phyloP scores from a whole-genome alignment of 2,113 vertebrate genomes.

The Reinhardtius hippoglossoides region DNA sequence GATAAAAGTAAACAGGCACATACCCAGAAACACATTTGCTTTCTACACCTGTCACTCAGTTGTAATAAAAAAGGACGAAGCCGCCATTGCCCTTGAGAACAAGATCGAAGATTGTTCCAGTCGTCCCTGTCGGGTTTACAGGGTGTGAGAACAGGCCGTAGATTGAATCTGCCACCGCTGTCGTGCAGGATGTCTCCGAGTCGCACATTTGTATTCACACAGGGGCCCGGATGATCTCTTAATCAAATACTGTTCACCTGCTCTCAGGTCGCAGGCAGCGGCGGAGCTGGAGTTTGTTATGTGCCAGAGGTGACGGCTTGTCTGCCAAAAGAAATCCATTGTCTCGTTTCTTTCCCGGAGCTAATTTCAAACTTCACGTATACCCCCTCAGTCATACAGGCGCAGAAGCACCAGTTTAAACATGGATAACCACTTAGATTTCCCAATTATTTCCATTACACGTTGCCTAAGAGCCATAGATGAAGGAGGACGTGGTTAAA shows the following conservation, averaged over 20 bases:
- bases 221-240: slow-evolving; percentile 65
- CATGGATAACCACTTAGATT: background rate
- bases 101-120: slow-evolving; percentile 53
- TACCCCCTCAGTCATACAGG: background rate
- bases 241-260: slow-evolving; percentile 70
- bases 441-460: background rate
- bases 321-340: slow-evolving; percentile 46
- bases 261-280: slow-evolving; percentile 32
- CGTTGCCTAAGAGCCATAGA: background rate
- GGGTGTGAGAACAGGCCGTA: slow-evolving; percentile 26
- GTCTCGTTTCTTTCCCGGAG: background rate
- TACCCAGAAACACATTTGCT: background rate
- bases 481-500: slow-evolving; percentile 8
- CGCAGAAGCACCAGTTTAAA: background rate
- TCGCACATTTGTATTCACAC: slow-evolving; percentile 69
- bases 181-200: slow-evolving; percentile 51
- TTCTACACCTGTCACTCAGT: slow-evolving; percentile 31
- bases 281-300: slow-evolving; percentile 41
- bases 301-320: slow-evolving; percentile 34
- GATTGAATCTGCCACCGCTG: slow-evolving; percentile 60
- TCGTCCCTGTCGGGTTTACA: slow-evolving; percentile 64
- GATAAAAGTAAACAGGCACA: background rate
- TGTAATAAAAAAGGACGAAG: slow-evolving; percentile 57
- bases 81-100: slow-evolving; percentile 61
- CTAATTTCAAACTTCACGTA: background rate